Conservation (phyloP, 2,797 vertebrate species). For the Rhadinocentrus ornatus region DNA sequence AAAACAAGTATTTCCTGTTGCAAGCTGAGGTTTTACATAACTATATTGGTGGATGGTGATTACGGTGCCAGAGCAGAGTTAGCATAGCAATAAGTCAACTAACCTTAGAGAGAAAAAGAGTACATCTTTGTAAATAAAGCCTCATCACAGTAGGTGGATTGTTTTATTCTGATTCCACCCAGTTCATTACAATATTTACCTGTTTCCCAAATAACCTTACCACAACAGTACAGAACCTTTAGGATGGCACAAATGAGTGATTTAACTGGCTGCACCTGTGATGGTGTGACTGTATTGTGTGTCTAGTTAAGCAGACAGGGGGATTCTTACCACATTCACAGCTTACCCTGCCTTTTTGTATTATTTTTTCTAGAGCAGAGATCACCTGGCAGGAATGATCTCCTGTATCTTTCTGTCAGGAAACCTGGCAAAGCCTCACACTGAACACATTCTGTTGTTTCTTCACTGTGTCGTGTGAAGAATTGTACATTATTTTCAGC, state of each 20-base stretch:
- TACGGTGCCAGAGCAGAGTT: not conserved
- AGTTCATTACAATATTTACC: not conserved
- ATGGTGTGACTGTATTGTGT: not conserved
- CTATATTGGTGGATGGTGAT: not conserved
- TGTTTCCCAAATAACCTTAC: not conserved
- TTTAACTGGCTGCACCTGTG: not conserved
- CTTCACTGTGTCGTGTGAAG: not conserved
- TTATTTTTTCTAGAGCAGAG: not conserved
- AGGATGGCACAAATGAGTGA: not conserved
- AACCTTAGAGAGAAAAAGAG: not conserved
- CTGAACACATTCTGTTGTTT: not conserved
- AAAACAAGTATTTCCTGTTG: not conserved
- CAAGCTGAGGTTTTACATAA: not conserved
- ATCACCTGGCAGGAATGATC: not conserved
- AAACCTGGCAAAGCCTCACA: not conserved
- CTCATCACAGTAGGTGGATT: not conserved
- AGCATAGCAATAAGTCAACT: not conserved
- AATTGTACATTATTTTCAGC: not conserved
- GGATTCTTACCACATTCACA: not conserved
- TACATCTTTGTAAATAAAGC: not conserved
- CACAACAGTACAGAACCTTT: not conserved
- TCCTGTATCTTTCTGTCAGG: not conserved
- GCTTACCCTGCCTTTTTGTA: not conserved
- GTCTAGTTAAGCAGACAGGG: not conserved
- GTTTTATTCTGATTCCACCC: not conserved